These are phyloP conservation scores for Poeciliopsis paucimaculata DNA, from an alignment of 2,797 vertebrate species.

Conservation along the genomic window DNA sequence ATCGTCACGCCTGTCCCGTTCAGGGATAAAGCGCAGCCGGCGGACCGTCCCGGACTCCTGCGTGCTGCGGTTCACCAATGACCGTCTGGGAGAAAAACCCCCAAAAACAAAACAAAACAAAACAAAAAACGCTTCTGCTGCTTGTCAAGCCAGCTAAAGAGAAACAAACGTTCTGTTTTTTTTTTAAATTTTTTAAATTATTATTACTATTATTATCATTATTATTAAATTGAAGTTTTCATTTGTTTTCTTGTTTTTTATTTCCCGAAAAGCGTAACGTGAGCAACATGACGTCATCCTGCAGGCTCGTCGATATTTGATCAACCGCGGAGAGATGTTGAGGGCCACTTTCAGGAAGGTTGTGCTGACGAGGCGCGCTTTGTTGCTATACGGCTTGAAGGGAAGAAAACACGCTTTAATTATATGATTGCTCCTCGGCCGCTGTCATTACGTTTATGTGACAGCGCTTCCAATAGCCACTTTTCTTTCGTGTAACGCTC, in stretches of 20 bases:
- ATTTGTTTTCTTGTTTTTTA: slow-evolving; percentile 17
- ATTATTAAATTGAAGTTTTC: slow-evolving; percentile 36
- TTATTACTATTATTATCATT: no score
- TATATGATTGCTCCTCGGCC: slow-evolving; percentile 50
- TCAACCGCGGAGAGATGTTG: slow-evolving; percentile 85
- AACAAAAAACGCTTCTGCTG: slow-evolving; percentile 2
- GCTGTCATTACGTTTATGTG: slow-evolving; percentile 77
- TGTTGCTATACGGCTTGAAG: slow-evolving; percentile 38
- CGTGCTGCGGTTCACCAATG: slow-evolving; percentile 52
- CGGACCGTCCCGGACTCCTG: slow-evolving; percentile 30
- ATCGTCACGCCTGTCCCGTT: slow-evolving; percentile 70
- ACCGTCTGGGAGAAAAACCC: slow-evolving; percentile 17
- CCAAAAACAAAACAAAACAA: no score
- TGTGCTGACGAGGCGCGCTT: slow-evolving; percentile 85
- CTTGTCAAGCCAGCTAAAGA: slow-evolving; percentile 13
- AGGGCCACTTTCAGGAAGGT: slow-evolving; percentile 78
- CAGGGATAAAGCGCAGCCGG: slow-evolving; percentile 58
- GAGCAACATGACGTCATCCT: slow-evolving; percentile 93
- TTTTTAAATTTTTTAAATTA: no score
- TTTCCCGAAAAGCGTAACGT: slow-evolving; percentile 35
- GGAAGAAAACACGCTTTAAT: slow-evolving; percentile 74
- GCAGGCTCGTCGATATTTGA: slow-evolving; percentile 90
- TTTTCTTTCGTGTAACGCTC: slow-evolving; percentile 42
- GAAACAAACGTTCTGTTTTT: slow-evolving; percentile 9
- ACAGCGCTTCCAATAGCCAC: slow-evolving; percentile 67